A percentile compares a stretch with the other conserved stretches of the same genome.
phyloP scores from a whole-genome alignment of 2,113 vertebrate species.

The Neolamprologus caudopunctatus region DNA sequence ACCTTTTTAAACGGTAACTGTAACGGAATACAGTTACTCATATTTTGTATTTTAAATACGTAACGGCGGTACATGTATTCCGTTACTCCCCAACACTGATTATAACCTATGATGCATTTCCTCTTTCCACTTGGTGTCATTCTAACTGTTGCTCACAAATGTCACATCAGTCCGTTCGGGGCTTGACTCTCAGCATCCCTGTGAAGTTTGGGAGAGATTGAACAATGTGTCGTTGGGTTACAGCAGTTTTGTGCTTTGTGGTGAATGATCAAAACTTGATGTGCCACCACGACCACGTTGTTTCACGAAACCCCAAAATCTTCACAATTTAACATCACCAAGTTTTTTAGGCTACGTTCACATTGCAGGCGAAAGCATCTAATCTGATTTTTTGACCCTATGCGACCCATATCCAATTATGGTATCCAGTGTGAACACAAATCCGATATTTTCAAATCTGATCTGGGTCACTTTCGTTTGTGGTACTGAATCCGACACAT shows the following conservation, averaged over 20 bases:
- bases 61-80: no score
- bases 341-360: no score
- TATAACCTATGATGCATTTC: background rate
- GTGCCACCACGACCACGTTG: background rate
- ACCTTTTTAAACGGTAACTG: no score
- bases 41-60: no score
- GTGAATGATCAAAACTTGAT: background rate
- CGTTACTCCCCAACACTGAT: no score
- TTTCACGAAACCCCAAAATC: background rate
- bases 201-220: background rate
- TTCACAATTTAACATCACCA: background rate
- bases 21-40: no score
- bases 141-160: background rate
- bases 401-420: no score
- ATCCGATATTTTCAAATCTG: no score
- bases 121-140: background rate
- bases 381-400: rapidly evolving
- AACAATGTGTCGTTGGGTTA: background rate
- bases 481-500: no score
- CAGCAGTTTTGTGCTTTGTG: background rate
- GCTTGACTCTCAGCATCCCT: background rate
- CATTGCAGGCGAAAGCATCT: no score
- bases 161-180: background rate
- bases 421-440: no score
- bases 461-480: no score